Percentiles rank a stretch among this genome's conserved stretches.
These are phyloP conservation scores for Drosophila kepulauana DNA, from an alignment of 1,140 invertebrate genomes.

Conservation along the genomic window DNA sequence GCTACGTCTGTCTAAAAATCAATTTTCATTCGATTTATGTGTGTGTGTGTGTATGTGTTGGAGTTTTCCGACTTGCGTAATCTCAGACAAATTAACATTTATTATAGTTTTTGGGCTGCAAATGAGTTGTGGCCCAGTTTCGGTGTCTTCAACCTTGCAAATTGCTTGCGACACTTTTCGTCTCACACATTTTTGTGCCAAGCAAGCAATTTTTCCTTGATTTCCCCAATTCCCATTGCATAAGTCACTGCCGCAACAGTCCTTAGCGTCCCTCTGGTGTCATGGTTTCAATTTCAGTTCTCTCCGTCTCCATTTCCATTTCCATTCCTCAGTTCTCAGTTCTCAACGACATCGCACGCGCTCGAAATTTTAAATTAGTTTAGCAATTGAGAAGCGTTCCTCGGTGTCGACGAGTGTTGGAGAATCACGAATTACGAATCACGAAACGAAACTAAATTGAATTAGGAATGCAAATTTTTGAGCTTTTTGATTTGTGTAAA, in stretches of 20 bases:
- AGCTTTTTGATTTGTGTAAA: slow-evolving; percentile 57
- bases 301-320: slow-evolving; percentile 7
- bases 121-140: slow-evolving; percentile 61
- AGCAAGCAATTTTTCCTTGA: slow-evolving; percentile 20
- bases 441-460: slow-evolving; percentile 65
- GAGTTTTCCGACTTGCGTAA: slow-evolving; percentile 49
- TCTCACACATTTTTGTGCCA: background rate
- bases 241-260: slow-evolving; percentile 28
- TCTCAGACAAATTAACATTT: slow-evolving; percentile 74
- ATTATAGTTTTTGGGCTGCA: slow-evolving; percentile 61
- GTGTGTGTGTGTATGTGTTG: slow-evolving; percentile 36
- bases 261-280: slow-evolving; percentile 37
- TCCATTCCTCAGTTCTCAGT: background rate
- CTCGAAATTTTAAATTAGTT: slow-evolving; percentile 79
- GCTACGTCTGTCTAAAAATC: slow-evolving; percentile 50
- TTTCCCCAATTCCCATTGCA: slow-evolving; percentile 56
- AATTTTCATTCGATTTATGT: slow-evolving; percentile 70
- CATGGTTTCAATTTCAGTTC: slow-evolving; percentile 60
- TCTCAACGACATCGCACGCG: slow-evolving; percentile 55
- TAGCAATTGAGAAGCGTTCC: slow-evolving; percentile 71
- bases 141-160: slow-evolving; percentile 25
- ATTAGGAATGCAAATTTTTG: slow-evolving; percentile 71
- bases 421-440: slow-evolving; percentile 58
- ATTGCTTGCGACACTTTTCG: slow-evolving; percentile 49
- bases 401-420: slow-evolving; percentile 47